Evolutionary conservation across 2,113 vertebrate genomes (phyloP).

Genomic region (Microtus montanus): DNA sequence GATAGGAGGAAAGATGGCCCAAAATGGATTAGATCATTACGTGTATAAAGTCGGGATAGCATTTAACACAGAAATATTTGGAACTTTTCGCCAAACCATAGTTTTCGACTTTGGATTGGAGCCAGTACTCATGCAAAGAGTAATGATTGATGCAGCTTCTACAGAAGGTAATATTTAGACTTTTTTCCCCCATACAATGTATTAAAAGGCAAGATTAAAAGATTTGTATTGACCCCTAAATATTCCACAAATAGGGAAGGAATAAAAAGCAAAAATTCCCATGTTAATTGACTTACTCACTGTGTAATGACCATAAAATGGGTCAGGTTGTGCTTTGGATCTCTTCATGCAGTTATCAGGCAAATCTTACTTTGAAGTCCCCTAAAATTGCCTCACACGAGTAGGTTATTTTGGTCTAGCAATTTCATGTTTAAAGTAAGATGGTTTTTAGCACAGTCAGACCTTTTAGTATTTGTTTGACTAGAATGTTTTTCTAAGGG

Average conservation of each 20-base stretch:
- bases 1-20: slow-evolving; percentile 90
- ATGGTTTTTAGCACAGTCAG: slow-evolving; percentile 40
- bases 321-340: neutral
- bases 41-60: slow-evolving; percentile 95
- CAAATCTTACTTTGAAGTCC: neutral
- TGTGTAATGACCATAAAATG: neutral
- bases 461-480: slow-evolving; percentile 17
- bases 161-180: slow-evolving; percentile 92
- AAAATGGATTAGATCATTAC: slow-evolving; percentile 97
- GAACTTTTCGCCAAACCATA: slow-evolving; percentile 98
- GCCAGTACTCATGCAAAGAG: slow-evolving; percentile 98
- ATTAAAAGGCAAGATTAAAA: slow-evolving; percentile 63
- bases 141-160: slow-evolving; percentile 99
- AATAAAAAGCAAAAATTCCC: neutral
- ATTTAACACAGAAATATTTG: slow-evolving; percentile 99
- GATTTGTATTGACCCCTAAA: slow-evolving; percentile 35
- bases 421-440: slow-evolving; percentile 24
- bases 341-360: neutral
- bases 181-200: slow-evolving; percentile 53
- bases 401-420: neutral
- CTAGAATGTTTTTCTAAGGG: slow-evolving; percentile 8
- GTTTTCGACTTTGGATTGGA: slow-evolving; percentile 99
- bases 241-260: slow-evolving; percentile 42
- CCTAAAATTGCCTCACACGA: neutral
- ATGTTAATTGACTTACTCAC: slow-evolving; percentile 13